These are phyloP conservation scores for Paraplagusia blochii DNA, from an alignment of 2,113 vertebrate species.

Conservation along the genomic window DNA sequence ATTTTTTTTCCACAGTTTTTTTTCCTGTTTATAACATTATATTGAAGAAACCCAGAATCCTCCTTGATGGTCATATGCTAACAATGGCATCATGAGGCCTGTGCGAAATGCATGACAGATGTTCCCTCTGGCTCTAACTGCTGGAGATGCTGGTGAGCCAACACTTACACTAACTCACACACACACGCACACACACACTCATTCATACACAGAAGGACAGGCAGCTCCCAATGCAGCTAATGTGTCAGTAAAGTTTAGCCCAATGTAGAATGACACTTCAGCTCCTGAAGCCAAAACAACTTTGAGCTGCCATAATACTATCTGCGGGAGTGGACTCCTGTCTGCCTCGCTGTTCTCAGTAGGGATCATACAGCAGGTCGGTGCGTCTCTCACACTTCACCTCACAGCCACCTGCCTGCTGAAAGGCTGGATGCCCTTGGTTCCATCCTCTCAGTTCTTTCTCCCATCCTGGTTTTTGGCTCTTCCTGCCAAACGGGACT, in stretches of 20 bases:
- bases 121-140: conserved; percentile 15
- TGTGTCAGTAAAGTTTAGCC: conserved; percentile 36
- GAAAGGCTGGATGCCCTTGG: conserved; percentile 34
- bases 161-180: conserved; percentile 6
- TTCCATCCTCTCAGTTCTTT: neutral
- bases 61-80: conserved; percentile 54
- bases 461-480: neutral
- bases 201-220: conserved; percentile 1
- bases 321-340: conserved; percentile 50
- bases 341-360: conserved; percentile 43
- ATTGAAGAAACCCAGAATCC: too few species aligned
- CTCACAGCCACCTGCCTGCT: conserved; percentile 45
- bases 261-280: conserved; percentile 29
- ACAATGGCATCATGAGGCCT: conserved; percentile 54
- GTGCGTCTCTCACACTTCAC: conserved; percentile 47
- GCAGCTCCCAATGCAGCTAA: conserved; percentile 5
- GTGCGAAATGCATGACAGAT: conserved; percentile 33
- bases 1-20: too few species aligned
- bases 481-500: neutral
- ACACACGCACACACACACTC: conserved; percentile 2
- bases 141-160: conserved; percentile 1
- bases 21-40: too few species aligned
- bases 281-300: conserved; percentile 44
- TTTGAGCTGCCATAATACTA: conserved; percentile 47
- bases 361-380: conserved; percentile 36